Evolutionary conservation across 2,113 vertebrate species (phyloP).

Genomic region (Rhineura floridana): DNA sequence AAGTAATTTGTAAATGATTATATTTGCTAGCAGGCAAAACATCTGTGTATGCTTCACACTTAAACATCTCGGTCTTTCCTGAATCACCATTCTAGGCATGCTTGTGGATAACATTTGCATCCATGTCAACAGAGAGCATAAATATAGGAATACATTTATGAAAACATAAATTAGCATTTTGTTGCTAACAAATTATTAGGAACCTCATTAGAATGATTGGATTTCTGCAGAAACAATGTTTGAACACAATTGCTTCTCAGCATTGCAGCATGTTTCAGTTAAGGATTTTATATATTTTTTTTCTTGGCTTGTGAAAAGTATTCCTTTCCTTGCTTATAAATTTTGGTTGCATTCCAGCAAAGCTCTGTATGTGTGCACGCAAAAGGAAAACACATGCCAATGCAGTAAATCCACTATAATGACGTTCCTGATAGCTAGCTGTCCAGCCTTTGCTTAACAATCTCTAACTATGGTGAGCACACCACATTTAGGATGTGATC

Average conservation of each 20-base stretch:
- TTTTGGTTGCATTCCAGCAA: neutral
- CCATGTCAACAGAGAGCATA: conserved; percentile 24
- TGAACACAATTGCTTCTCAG: neutral
- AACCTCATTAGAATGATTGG: neutral
- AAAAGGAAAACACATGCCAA: neutral
- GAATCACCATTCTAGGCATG: neutral
- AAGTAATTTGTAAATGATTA: conserved; percentile 22
- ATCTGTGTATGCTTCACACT: conserved; percentile 37
- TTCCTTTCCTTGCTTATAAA: conserved; percentile 28
- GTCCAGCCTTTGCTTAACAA: too few species aligned
- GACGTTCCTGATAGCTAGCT: too few species aligned
- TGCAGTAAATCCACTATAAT: too few species aligned
- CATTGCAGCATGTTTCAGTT: conserved; percentile 13
- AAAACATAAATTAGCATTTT: neutral
- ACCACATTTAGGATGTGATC: too few species aligned
- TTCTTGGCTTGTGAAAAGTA: conserved; percentile 1
- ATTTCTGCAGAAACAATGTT: neutral
- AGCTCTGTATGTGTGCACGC: neutral
- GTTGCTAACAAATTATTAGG: conserved; percentile 12
- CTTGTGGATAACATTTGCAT: conserved; percentile 32
- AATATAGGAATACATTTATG: neutral
- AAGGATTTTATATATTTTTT: conserved; percentile 6
- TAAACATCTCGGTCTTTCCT: conserved; percentile 38
- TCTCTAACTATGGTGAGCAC: too few species aligned
- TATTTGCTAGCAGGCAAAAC: conserved; percentile 21